Base-by-base conservation (phyloP, 2,113 vertebrate genomes). In the Microcebus jonahi region DNA sequence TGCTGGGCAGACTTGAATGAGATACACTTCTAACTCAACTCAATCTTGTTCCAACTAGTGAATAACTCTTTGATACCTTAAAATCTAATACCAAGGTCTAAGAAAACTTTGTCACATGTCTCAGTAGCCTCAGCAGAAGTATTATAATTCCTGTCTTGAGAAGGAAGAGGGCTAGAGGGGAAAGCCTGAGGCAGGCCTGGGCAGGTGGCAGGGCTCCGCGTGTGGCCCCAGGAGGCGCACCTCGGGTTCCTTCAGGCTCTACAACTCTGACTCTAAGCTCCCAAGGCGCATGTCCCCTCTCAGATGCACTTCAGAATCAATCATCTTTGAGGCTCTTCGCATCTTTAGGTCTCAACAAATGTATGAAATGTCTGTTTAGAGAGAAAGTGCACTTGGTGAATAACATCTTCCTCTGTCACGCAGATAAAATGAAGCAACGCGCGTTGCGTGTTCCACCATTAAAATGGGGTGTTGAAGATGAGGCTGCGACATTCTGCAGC, bases 11-110 rank as follows among this genome's bases (percentile, higher is more conserved):
- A 77, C 10, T 57, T 67, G 27, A 92, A 67, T 2, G 79, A 53
- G 39, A 59, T 8, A 76, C 25, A 90, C 39, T 27, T 70, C 42
- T 94, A 70, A 68, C n/a, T 96, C 80, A 89, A 94, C 84, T 75
- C 11, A 2, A n/a, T 57, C 31, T 2, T 94, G 77, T 71, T 67
- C 15, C 12, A 96, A 75, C 23, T 57, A 81, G 75, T 34, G 23
- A 88, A 94, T 92, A 55, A 34, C 17, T 0, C 0, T 84, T 63
- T 93, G 87, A 36, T 81, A 89, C 29, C 1, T 93, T 20, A 83
- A 89, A 91, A 93, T 0, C 9, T 61, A 92, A 83, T 67, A 2
- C 1, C 4, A 50, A 20, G 0, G 0, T 59, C 95, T 85, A 96
- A 90, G 15, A 88, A 77, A 61, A 85, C 39, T 65, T 48, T 45